Evolutionary conservation across 2,888 invertebrate genomes (phyloP).

Genomic region (Troglohyphantes excavatus): DNA sequence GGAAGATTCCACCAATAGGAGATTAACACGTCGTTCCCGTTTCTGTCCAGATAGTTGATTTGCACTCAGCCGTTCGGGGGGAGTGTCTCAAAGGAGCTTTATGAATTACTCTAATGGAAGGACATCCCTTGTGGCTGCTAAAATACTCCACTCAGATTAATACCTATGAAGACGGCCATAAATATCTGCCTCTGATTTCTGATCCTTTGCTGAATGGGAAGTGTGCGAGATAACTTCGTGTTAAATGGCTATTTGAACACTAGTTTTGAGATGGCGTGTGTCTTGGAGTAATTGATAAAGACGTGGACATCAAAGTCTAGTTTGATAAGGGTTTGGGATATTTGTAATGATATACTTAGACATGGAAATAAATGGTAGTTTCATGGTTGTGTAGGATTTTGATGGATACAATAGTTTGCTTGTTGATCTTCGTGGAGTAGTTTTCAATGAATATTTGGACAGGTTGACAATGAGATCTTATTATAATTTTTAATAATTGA

Average conservation of each 20-base stretch:
- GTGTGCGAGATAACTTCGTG: neutral
- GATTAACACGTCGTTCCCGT: conserved; percentile 30
- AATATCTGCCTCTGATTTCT: conserved; percentile 5
- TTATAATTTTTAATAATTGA: too few relatives aligned
- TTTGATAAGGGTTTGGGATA: neutral
- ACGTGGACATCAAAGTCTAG: neutral
- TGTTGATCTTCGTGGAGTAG: too few relatives aligned
- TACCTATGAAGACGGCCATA: neutral
- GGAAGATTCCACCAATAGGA: conserved; percentile 23
- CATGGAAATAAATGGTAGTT: too few relatives aligned
- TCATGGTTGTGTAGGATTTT: too few relatives aligned
- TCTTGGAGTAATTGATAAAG: neutral
- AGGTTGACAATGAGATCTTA: too few relatives aligned
- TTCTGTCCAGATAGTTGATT: conserved; percentile 32
- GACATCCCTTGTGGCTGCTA: neutral
- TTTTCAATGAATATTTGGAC: too few relatives aligned
- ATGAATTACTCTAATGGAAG: conserved; percentile 40
- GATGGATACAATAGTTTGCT: too few relatives aligned
- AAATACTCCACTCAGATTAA: conserved; percentile 8
- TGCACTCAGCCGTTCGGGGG: neutral
- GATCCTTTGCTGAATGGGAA: neutral
- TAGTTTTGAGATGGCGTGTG: neutral
- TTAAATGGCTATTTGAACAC: neutral
- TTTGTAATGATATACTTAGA: too few relatives aligned
- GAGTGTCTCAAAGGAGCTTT: conserved; percentile 29